phyloP scores from a whole-genome alignment of 1,140 invertebrate genomes.

The Ectropis grisescens region DNA sequence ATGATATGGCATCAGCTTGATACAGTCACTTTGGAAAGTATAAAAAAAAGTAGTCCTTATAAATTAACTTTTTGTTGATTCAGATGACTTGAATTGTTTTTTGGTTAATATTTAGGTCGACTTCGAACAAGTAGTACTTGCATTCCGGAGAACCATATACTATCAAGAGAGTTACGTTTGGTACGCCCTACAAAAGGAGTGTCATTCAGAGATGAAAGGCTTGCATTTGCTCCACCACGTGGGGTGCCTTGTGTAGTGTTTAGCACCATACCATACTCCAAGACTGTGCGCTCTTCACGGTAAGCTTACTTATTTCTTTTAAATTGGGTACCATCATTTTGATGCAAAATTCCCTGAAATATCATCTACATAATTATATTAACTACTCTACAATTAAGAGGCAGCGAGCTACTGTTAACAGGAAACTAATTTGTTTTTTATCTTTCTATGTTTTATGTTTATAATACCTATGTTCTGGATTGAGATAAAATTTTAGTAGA shows the following conservation, averaged over 20 bases:
- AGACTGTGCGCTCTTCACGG: constrained; percentile 75
- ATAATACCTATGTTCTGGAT: too few species aligned
- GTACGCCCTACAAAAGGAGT: constrained; percentile 72
- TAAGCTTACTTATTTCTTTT: constrained; percentile 35
- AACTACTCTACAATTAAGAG: too few species aligned
- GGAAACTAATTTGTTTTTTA: constrained; percentile 2
- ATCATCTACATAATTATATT: background rate
- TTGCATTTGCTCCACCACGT: constrained; percentile 80
- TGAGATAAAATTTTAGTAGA: too few species aligned
- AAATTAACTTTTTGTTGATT: too few species aligned
- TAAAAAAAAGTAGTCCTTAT: too few species aligned
- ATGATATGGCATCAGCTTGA: too few species aligned
- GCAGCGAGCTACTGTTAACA: too few species aligned
- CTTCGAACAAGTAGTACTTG: constrained; percentile 57
- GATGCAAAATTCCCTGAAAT: background rate
- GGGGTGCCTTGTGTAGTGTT: constrained; percentile 86
- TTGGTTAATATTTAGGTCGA: constrained; percentile 34
- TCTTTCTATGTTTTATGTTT: too few species aligned
- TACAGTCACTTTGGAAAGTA: too few species aligned
- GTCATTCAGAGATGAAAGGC: constrained; percentile 81
- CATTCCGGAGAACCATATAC: constrained; percentile 61
- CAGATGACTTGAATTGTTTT: too few species aligned
- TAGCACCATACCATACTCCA: constrained; percentile 85
- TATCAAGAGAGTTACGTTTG: constrained; percentile 72
- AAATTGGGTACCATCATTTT: too few species aligned